Evolutionary conservation across 2,113 vertebrate genomes (phyloP), one percentile per base, ranked within the genome.

Genomic region (Myotis davidii): DNA sequence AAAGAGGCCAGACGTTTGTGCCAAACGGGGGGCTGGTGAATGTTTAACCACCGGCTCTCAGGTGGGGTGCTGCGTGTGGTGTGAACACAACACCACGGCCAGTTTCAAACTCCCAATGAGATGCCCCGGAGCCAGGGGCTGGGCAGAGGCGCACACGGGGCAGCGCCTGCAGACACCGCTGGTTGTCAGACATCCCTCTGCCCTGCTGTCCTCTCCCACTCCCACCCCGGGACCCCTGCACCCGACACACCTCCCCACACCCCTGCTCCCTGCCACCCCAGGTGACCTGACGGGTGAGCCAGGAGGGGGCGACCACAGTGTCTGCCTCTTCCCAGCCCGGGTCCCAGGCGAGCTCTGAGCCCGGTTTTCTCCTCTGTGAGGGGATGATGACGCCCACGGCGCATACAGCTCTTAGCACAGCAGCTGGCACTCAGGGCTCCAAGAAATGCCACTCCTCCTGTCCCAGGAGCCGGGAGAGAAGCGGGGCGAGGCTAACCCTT

Each of bases 61-160:
- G n/a, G 48, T 18, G 1, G 12, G 10, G 4, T 1, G 1, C 18
- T 11, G 39, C 9, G 10, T 2, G 2, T 3, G 45, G 27, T 48
- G 7, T 45, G 3, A 69, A 42, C 1, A 25, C 14, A 4, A 59
- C 45, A 18, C 18, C 3, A 0, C 0, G 25, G 39, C 23, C 25
- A 5, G 3, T 37, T n/a, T 29, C 82, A 16, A 0, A 9, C 45
- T 20, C 0, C 56, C 16, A 2, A 48, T 0, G 0, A 2, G 6
- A 5, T 16, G 37, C 3, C 34, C 64, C 16, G 0, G 23, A 4
- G 17, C 0, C 0, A n/a, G 45, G 45, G 27, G 9, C 0, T 8
- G 21, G 23, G 72, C 34, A 12, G 34, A 1, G 45, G 12, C 1
- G 56, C 6, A 0, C 34, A 3, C 11, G 0, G 23, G 6, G 2